Percentiles rank a stretch among this genome's conserved stretches.
These are phyloP conservation scores for Drosophila aldrichi DNA, from an alignment of 2,888 invertebrate species.

Conservation along the genomic window DNA sequence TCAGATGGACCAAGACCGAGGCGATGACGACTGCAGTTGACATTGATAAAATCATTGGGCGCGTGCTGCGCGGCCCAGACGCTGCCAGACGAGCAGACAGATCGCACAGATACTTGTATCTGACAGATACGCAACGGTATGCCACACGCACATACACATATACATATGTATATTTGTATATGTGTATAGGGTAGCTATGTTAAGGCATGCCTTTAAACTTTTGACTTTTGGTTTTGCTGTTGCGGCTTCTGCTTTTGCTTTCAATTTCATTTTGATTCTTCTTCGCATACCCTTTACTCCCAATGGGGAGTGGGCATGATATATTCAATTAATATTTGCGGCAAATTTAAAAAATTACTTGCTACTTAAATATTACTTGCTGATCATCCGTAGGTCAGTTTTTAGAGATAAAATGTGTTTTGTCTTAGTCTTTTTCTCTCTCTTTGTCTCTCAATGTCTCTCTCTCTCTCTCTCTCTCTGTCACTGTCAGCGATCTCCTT, in stretches of 20 bases:
- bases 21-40: slow-evolving; percentile 58
- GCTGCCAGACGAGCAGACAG: slow-evolving; percentile 4
- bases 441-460: too few species aligned
- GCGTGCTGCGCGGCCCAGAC: slow-evolving; percentile 66
- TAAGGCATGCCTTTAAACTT: slow-evolving; percentile 40
- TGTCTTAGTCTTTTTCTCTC: too few species aligned
- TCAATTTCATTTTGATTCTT: slow-evolving; percentile 33
- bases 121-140: slow-evolving; percentile 26
- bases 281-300: slow-evolving; percentile 1
- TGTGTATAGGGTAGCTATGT: slow-evolving; percentile 9
- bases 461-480: too few species aligned
- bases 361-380: not conserved
- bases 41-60: slow-evolving; percentile 78
- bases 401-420: too few species aligned
- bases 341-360: too few species aligned
- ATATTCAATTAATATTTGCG: not conserved
- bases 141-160: not conserved
- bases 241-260: slow-evolving; percentile 12
- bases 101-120: slow-evolving; percentile 25
- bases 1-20: slow-evolving; percentile 35
- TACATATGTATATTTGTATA: too few species aligned
- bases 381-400: too few species aligned
- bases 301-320: not conserved
- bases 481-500: too few species aligned
- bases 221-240: slow-evolving; percentile 41